Conservation (phyloP, 1,140 invertebrate species). For the Medauroidea extradentata region DNA sequence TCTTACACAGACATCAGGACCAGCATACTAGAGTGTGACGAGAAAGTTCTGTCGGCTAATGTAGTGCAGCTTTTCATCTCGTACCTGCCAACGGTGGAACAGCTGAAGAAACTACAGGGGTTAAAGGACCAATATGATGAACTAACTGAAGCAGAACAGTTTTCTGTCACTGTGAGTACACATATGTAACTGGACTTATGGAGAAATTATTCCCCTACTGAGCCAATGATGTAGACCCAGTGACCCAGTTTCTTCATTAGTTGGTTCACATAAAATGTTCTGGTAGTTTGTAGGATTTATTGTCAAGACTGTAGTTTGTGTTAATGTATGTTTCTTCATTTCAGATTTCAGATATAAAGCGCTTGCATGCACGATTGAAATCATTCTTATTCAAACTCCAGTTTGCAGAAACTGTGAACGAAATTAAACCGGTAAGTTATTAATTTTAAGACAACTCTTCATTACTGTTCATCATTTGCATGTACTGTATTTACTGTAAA, state of each 20-base stretch:
- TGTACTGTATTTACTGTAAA: neutral
- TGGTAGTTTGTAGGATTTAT: neutral
- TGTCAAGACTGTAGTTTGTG: no score
- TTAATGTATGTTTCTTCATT: neutral
- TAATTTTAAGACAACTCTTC: neutral
- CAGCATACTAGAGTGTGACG: conserved; percentile 81
- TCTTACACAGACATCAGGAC: conserved; percentile 78
- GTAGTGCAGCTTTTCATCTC: conserved; percentile 80
- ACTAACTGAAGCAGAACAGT: conserved; percentile 90
- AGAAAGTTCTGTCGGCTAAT: conserved; percentile 71
- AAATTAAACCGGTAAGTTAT: neutral
- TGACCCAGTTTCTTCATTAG: neutral
- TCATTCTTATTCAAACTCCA: neutral
- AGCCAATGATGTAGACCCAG: neutral
- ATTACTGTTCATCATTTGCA: neutral
- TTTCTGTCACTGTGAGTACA: conserved; percentile 80
- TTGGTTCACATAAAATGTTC: neutral
- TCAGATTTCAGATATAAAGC: conserved; percentile 12
- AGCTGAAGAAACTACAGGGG: conserved; percentile 76
- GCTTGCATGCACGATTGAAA: neutral
- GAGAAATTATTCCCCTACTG: neutral
- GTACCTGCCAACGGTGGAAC: conserved; percentile 85
- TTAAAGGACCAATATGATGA: conserved; percentile 73
- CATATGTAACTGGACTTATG: neutral
- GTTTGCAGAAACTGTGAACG: neutral